phyloP scores from a whole-genome alignment of 2,888 invertebrate genomes.

The Subacronicta megacephala region DNA sequence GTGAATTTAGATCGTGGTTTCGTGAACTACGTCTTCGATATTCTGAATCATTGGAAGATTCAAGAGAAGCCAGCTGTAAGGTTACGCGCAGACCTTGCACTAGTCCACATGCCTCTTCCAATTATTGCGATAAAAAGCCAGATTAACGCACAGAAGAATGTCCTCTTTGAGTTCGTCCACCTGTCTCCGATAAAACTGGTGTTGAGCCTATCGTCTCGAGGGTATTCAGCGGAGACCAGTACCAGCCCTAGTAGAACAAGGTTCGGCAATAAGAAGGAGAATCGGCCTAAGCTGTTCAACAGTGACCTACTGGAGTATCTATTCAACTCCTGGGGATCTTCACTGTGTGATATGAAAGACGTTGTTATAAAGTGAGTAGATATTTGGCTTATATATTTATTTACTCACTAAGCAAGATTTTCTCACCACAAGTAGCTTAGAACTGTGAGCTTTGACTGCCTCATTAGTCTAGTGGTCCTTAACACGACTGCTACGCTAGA shows the following conservation, averaged over 20 bases:
- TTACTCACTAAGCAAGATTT: no score
- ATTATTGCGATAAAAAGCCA: conserved; percentile 82
- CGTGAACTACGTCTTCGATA: conserved; percentile 90
- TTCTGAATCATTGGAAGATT: conserved; percentile 90
- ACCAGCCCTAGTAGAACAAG: conserved; percentile 71
- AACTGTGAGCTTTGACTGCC: no score
- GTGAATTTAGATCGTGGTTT: conserved; percentile 93
- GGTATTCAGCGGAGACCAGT: conserved; percentile 74
- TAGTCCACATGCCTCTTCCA: conserved; percentile 90
- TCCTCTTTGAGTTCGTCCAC: conserved; percentile 89
- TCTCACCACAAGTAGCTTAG: no score
- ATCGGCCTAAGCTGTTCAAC: conserved; percentile 86
- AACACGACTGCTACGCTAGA: no score
- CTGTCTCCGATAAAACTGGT: conserved; percentile 90
- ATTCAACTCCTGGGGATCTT: conserved; percentile 91
- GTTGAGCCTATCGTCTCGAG: conserved; percentile 90
- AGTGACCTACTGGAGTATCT: conserved; percentile 91
- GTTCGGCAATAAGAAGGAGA: conserved; percentile 80
- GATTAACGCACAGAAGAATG: conserved; percentile 73
- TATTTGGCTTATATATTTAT: background rate
- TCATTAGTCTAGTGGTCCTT: no score
- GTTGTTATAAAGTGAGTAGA: conserved; percentile 90
- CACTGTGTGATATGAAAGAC: conserved; percentile 91
- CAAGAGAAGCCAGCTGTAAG: conserved; percentile 90
- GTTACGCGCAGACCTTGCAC: conserved; percentile 88